Evolutionary conservation across 30 jellyfish, hydroid and myxozoan species (phyloP).

Genomic region (Clytia hemisphaerica): DNA sequence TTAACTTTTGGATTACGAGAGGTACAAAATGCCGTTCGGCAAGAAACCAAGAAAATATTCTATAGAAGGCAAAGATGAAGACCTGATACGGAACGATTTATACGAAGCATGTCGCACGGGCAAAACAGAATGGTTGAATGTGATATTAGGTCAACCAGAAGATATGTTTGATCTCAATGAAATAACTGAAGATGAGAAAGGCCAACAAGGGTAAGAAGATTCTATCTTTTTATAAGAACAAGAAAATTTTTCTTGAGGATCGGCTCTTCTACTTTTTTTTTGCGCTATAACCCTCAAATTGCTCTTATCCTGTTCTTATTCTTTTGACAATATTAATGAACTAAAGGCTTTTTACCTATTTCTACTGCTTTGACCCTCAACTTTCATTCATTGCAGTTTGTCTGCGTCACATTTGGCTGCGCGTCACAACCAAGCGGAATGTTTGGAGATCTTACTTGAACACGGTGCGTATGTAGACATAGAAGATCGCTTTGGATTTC

Average conservation of each 20-base stretch:
- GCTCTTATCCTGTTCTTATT: too few relatives aligned
- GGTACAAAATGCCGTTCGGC: too few relatives aligned
- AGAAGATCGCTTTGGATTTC: conserved; percentile 60
- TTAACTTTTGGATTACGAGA: too few relatives aligned
- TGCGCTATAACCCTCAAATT: too few relatives aligned
- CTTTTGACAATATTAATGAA: too few relatives aligned
- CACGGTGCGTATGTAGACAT: conserved; percentile 61
- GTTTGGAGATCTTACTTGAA: conserved; percentile 37
- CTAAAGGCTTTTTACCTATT: too few relatives aligned
- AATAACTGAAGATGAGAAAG: background rate
- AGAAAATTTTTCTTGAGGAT: background rate
- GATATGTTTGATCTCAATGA: background rate
- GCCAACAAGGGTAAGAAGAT: conserved; percentile 12
- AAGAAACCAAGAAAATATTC: background rate
- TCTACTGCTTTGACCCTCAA: background rate
- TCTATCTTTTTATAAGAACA: background rate
- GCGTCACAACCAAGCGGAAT: conserved; percentile 57
- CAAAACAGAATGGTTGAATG: background rate
- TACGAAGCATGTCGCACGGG: background rate
- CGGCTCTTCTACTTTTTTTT: background rate
- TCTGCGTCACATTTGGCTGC: conserved; percentile 66
- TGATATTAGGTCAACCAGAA: background rate
- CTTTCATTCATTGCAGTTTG: too few relatives aligned
- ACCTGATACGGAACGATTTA: background rate
- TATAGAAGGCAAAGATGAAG: background rate